A percentile compares a stretch with the other conserved stretches of the same genome.
Evolutionary conservation across 2,888 invertebrate genomes (phyloP).

Genomic region (Exocentrus adspersus): DNA sequence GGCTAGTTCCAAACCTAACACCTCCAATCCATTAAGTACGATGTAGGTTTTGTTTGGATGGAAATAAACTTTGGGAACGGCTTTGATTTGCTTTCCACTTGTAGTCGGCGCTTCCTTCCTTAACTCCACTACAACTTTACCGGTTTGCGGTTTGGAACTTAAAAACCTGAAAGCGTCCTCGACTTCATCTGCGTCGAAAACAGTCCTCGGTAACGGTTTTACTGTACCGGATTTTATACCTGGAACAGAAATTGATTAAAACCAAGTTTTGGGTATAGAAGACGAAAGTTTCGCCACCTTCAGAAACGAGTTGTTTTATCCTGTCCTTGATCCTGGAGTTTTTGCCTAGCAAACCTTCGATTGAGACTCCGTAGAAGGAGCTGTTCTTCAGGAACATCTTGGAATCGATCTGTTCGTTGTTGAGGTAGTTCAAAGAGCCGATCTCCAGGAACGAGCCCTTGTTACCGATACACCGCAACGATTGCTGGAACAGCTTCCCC

Average conservation of each 20-base stretch:
- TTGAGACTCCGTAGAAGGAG: slow-evolving; percentile 82
- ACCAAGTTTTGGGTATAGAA: background rate
- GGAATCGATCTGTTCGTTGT: slow-evolving; percentile 70
- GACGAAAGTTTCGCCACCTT: slow-evolving; percentile 59
- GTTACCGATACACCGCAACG: slow-evolving; percentile 69
- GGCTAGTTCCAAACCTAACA: slow-evolving; percentile 73
- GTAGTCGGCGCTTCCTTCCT: slow-evolving; percentile 44
- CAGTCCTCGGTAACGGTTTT: slow-evolving; percentile 72
- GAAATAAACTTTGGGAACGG: slow-evolving; percentile 41
- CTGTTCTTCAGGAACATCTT: slow-evolving; percentile 76
- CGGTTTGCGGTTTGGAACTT: slow-evolving; percentile 79
- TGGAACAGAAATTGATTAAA: slow-evolving; percentile 8
- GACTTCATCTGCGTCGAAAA: slow-evolving; percentile 72
- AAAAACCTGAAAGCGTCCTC: slow-evolving; percentile 77
- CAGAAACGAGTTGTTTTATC: slow-evolving; percentile 67
- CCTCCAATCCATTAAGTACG: slow-evolving; percentile 69
- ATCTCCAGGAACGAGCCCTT: slow-evolving; percentile 83
- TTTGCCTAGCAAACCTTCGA: slow-evolving; percentile 69
- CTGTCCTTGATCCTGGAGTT: slow-evolving; percentile 64
- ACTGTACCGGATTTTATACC: slow-evolving; percentile 74
- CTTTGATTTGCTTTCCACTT: slow-evolving; percentile 34
- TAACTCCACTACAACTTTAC: slow-evolving; percentile 71
- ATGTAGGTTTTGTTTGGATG: slow-evolving; percentile 56
- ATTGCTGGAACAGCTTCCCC: slow-evolving; percentile 85
- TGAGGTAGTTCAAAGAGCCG: slow-evolving; percentile 82